Evolutionary conservation across 2,113 vertebrate genomes (phyloP).

Genomic region (Colistium nudipinnis): DNA sequence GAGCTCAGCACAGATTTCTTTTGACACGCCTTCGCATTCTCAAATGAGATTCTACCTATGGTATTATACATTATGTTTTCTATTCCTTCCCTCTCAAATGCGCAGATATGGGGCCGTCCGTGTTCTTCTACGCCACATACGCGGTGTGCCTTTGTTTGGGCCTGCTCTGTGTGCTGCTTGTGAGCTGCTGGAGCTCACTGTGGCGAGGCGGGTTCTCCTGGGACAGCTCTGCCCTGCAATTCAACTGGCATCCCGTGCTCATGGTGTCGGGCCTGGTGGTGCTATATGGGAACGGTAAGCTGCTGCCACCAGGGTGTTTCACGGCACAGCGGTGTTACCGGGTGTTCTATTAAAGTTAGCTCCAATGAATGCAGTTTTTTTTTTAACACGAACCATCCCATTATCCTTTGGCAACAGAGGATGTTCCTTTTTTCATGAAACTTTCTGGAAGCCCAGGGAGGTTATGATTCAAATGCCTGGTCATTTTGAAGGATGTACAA

Average conservation of each 20-base stretch:
- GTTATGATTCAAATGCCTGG: no score
- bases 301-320: not conserved
- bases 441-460: no score
- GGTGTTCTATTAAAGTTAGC: not conserved
- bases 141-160: conserved; percentile 11
- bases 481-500: no score
- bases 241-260: conserved; percentile 54
- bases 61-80: not conserved
- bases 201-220: conserved; percentile 42
- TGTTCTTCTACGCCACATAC: conserved; percentile 8
- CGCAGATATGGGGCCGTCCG: not conserved
- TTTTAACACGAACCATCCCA: no score
- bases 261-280: conserved; percentile 47
- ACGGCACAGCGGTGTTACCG: not conserved
- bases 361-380: no score
- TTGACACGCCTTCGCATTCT: not conserved
- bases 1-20: not conserved
- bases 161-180: conserved; percentile 24
- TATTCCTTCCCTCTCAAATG: not conserved
- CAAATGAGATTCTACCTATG: not conserved
- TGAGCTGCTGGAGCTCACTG: conserved; percentile 17
- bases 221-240: conserved; percentile 20
- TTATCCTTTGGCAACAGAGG: no score
- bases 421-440: no score
- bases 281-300: conserved; percentile 13